phyloP scores from a whole-genome alignment of 2,888 invertebrate genomes.

The Ennomos quercinarius region DNA sequence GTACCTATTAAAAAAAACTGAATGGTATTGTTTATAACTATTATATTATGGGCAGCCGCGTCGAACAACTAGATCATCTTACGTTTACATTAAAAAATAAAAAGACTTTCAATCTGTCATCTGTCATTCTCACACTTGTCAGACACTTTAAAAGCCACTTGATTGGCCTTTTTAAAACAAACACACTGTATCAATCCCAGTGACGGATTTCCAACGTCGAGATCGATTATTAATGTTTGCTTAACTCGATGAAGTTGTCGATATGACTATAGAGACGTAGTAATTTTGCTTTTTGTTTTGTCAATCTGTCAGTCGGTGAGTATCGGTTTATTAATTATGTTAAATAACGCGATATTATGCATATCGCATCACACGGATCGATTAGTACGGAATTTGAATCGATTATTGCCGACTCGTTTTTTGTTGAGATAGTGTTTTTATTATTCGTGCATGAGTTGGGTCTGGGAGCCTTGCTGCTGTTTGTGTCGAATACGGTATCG shows the following conservation, averaged over 20 bases:
- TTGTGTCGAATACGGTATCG: no score
- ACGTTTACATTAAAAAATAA: no score
- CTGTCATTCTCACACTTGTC: conserved; percentile 2
- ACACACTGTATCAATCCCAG: conserved; percentile 56
- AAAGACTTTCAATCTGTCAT: not conserved
- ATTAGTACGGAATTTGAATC: conserved; percentile 53
- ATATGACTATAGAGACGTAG: conserved; percentile 73
- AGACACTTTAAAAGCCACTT: conserved; percentile 16
- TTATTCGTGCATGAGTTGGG: not conserved
- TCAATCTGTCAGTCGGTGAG: conserved; percentile 66
- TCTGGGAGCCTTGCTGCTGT: not conserved
- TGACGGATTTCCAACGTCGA: conserved; percentile 77
- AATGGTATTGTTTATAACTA: no score
- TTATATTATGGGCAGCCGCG: no score
- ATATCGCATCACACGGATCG: conserved; percentile 75
- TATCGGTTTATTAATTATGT: conserved; percentile 79
- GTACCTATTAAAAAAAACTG: no score
- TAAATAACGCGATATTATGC: conserved; percentile 81
- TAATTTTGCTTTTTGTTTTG: conserved; percentile 76
- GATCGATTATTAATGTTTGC: conserved; percentile 77
- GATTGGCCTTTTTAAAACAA: conserved; percentile 28
- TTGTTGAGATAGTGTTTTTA: conserved; percentile 27
- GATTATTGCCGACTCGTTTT: conserved; percentile 40
- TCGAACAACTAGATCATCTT: no score
- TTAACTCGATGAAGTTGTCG: conserved; percentile 76